Evolutionary conservation across 2,888 invertebrate genomes (phyloP), one percentile per base, ranked within the genome.

Genomic region (Meliscaeva auricollis): DNA sequence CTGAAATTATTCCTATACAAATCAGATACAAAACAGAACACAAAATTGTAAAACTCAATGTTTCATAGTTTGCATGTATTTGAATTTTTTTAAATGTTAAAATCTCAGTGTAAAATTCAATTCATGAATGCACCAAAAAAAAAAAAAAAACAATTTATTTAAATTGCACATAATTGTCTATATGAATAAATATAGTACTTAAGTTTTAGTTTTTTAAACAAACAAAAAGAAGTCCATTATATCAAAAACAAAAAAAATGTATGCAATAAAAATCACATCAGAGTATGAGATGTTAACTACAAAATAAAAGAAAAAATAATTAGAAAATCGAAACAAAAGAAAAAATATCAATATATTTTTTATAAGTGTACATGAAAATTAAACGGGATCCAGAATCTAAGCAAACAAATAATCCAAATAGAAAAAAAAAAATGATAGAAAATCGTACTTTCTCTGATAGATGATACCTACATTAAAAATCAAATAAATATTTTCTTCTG

Each of bases 331-430:
- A 56, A 82, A 73, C 69, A 68, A 75, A 77, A 73, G 70, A 68
- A 75, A 73, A 62, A 46, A 48, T 26, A 66, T 26, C 58, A 48
- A 80, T 80, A 84, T 84, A 84, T 84, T 84, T 84, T 84, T 84
- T 84, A 84, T 84, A 84, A 76, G 26, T 84, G 80, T 84, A 84
- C 80, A 76, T 68, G 72, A 75, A 80, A 75, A 72, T 56, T 38
- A 79, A 38, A 52, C 38, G 38, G 74, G 52, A 79, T 69, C 8
- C 79, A 79, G 46, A 84, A 69, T 60, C 35, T 46, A 56, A 68
- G 50, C 48, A 44, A 54, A 64, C 26, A 15, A 9, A 20, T 50
- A 70, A 11, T n/a, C n/a, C n/a, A 26, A 48, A 66, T 26, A 8
- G 5, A 56, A 56, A 50, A 30, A 30, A 69, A 79, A 54, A 60